phyloP scores from a whole-genome alignment of 2,797 vertebrate species.

The Pseudochaenichthys georgianus region DNA sequence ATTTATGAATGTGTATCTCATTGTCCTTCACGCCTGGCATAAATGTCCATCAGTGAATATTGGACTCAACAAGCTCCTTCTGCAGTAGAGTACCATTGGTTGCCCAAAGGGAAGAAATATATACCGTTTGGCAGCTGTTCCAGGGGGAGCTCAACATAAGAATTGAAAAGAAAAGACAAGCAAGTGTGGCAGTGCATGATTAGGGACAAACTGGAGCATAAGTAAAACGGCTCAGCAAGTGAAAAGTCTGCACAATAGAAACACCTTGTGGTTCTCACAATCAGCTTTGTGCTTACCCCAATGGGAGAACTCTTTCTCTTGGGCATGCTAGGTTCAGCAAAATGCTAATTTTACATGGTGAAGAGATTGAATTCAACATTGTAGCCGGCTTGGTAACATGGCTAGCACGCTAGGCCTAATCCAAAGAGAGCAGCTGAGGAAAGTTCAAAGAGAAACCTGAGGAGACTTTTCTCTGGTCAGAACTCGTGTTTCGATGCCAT shows the following conservation, averaged over 20 bases:
- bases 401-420: neutral
- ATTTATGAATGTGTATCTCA: constrained; percentile 12
- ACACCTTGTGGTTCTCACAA: constrained; percentile 1
- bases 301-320: neutral
- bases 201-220: constrained; percentile 15
- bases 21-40: neutral
- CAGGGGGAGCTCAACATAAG: constrained; percentile 6
- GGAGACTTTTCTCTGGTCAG: constrained; percentile 12
- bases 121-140: constrained; percentile 18
- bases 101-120: constrained; percentile 15
- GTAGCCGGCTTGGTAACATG: neutral
- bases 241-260: constrained; percentile 1
- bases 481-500: constrained; percentile 4
- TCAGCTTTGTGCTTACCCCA: neutral
- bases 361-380: neutral
- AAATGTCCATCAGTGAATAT: constrained; percentile 13
- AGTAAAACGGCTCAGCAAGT: constrained; percentile 6
- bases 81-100: constrained; percentile 7
- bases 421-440: constrained; percentile 13
- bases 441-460: constrained; percentile 30
- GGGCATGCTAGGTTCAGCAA: neutral
- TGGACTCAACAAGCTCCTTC: constrained; percentile 4
- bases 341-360: neutral
- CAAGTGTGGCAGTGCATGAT: constrained; percentile 15
- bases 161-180: constrained; percentile 4